Base-by-base conservation (phyloP, 1,140 invertebrate species). In the Bombus polaris region DNA sequence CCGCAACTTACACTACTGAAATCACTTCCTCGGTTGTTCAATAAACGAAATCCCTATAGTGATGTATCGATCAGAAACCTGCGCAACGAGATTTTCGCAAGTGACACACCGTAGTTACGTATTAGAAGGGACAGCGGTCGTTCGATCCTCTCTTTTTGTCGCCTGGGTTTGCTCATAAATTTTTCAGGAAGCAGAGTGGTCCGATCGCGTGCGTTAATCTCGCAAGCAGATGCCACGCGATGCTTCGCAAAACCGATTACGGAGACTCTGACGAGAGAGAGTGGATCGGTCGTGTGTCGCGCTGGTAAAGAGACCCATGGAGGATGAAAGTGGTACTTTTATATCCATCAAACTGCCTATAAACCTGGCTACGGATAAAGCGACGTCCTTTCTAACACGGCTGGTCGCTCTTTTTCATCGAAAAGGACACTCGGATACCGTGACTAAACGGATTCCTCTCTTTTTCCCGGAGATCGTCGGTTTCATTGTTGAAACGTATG, bases 181-280 rank as follows among this genome's bases (percentile, higher is more conserved):
- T 90, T 90, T 90, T 90, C 88, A 90, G 42, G 62, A 83, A 83
- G n/a, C 82, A 39, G 74, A 90, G 89, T 81, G 78, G 85, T 85
- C 87, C 82, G 89, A 90, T 87, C 88, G 88, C 88, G 88, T 71
- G 82, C 87, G 87, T 90, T 93, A 93, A 93, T 93, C 93, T 93
- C 86, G 88, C 91, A 87, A 90, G 91, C 92, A 93, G 92, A 93
- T 91, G 91, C 93, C 92, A 86, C 89, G 91, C 90, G 87, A 92
- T 93, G 88, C 74, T 81, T 93, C 88, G 92, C 92, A 92, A 90
- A 84, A 81, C 88, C 86, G 89, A 90, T 90, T 90, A 90, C 86
- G 10, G 39, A 13, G 28, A 32, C 62, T 66, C n/a, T 42, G 35
- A 18, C 39, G n/a, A 59, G 70, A 76, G 86, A 62, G 75, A 81